Percentiles rank a stretch among this genome's conserved stretches.
Conservation (phyloP, 30 jellyfish, hydroid and myxozoan genomes). For the Euphysa ruthae region DNA sequence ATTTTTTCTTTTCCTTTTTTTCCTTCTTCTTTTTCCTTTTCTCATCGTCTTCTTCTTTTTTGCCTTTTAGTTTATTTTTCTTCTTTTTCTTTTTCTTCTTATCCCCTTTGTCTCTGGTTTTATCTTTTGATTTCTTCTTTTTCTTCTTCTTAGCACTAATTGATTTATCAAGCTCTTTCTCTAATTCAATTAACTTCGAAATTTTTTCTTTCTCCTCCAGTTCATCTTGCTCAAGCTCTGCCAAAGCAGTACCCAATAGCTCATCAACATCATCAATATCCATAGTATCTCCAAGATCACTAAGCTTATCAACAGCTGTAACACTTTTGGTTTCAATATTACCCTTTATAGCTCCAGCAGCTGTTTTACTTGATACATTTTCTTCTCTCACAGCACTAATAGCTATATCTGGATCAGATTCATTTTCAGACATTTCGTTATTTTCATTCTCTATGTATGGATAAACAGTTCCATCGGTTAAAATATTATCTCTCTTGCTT, state of each 20-base stretch:
- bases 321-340: neutral
- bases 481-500: no score
- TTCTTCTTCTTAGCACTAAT: slow-evolving; percentile 35
- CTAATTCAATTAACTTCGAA: neutral
- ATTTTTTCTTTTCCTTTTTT: slow-evolving; percentile 16
- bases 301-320: neutral
- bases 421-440: no score
- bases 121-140: slow-evolving; percentile 10
- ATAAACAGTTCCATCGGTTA: no score
- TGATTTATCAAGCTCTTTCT: neutral
- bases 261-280: slow-evolving; percentile 41
- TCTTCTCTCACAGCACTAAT: neutral
- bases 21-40: slow-evolving; percentile 13
- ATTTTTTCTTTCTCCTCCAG: slow-evolving; percentile 13
- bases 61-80: neutral
- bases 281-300: neutral
- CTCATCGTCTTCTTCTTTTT: slow-evolving; percentile 8
- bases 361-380: neutral
- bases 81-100: slow-evolving; percentile 8
- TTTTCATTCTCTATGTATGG: no score
- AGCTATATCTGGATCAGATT: neutral
- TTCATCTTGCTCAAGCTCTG: slow-evolving; percentile 23
- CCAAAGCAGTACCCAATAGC: slow-evolving; percentile 39
- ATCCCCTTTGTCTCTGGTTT: neutral
- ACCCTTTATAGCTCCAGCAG: neutral